Evolutionary conservation across 2,888 invertebrate species (phyloP).

Genomic region (Saturnia pavonia): DNA sequence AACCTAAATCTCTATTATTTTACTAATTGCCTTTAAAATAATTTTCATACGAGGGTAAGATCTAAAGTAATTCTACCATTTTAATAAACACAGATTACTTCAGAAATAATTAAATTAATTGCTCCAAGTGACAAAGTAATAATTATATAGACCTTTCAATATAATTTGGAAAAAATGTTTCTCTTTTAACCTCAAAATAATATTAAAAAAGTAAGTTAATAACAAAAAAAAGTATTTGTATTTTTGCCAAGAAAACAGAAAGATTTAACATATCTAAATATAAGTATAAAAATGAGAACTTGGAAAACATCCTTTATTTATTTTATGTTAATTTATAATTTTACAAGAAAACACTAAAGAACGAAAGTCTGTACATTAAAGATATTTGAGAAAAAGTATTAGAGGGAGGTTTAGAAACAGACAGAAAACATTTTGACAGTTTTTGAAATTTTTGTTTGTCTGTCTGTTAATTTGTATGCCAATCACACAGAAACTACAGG

Average conservation of each 20-base stretch:
- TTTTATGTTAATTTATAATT: background rate
- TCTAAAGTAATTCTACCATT: background rate
- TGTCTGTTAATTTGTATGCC: too few species aligned
- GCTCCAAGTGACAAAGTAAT: background rate
- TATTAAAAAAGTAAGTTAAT: background rate
- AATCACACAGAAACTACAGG: too few species aligned
- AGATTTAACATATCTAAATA: background rate
- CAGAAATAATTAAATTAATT: background rate
- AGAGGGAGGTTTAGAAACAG: too few species aligned
- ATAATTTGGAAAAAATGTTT: background rate
- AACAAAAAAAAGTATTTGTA: background rate
- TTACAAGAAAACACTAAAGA: too few species aligned
- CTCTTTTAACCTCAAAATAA: background rate
- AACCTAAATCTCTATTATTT: background rate
- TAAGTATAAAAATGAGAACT: background rate
- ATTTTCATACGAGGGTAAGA: background rate
- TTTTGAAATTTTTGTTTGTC: too few species aligned
- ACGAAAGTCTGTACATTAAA: too few species aligned
- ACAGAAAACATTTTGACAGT: too few species aligned
- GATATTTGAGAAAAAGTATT: too few species aligned
- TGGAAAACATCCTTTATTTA: too few species aligned
- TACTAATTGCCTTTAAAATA: background rate
- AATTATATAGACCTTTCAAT: background rate
- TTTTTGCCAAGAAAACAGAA: background rate
- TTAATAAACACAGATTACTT: background rate